Evolutionary conservation across 2,888 invertebrate genomes (phyloP), one percentile per base, ranked within the genome.

Genomic region (Oscheius sp.): DNA sequence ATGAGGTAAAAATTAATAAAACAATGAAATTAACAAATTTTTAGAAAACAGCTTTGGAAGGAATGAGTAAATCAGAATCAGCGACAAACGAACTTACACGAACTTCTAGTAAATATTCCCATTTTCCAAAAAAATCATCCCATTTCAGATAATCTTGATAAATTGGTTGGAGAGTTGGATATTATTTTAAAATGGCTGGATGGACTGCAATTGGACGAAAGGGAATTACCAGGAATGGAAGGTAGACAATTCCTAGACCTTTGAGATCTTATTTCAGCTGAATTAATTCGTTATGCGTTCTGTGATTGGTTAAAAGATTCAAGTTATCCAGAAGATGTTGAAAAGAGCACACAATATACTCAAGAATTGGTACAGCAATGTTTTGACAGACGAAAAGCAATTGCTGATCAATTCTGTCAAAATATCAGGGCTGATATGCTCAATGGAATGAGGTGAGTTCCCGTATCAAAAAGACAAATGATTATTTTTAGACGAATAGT

Each of bases 161-260:
- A 53, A 13, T 27, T 56, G 55, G 69, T 55, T 16, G 1, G 9
- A 35, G 52, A 69, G 2, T 5, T 53, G 16, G 56, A 55, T 41
- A 41, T 27, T 2, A 69, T 41, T 18, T 21, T 53, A 12, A 7
- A 18, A 2, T 23, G 76, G 55, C 16, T 74, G 2, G 18, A 68
- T 9, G 27, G 46, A n/a, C 43, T 77, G 2, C 66, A 45, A 27
- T 21, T 79, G 41, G 69, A 74, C 5, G 73, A 77, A 21, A 13
- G 70, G 0, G 79, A 77, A 27, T 16, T 76, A 1, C 77, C 77
- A 5, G 77, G 75, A 52, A 75, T 79, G 18, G 45, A 73, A 49
- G 77, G 72, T 68, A n/a, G n/a, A n/a, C n/a, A n/a, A n/a, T n/a
- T n/a, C n/a, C n/a, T n/a, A n/a, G n/a, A 18, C n/a, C n/a, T n/a